Evolutionary conservation across 2,113 vertebrate genomes (phyloP), one percentile per base, ranked within the genome.

Genomic region (Ariopsis seemanni): DNA sequence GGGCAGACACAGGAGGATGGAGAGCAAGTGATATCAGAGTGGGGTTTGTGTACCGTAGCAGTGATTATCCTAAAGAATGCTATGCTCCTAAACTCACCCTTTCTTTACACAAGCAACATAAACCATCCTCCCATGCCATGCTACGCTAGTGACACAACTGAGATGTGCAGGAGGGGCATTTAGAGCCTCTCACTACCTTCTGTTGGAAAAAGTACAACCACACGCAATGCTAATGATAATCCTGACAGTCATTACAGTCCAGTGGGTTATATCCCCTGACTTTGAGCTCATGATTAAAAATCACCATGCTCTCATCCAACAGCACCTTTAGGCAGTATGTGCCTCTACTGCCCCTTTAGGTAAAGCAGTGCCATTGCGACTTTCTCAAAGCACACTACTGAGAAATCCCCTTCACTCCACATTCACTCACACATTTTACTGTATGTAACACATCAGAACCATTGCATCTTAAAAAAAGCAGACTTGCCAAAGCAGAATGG

Each of bases 71-170:
- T 93, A 91, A 94, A 92, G 90, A 91, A 88, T 89, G 86, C 92
- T 91, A 92, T 92, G 52, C 92, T 93, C 91, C 93, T 92, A 91
- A 93, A 93, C 92, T 89, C 87, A 91, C 90, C 91, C 57, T 82
- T 90, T 85, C 86, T 75, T 83, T 17, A 57, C 17, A 20, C 72
- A 57, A 78, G 27, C 60, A 20, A 65, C 52, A 79, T 88, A 78
- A 82, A 85, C 84, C 60, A 88, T 77, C 62, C 81, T 85, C 80
- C 67, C 82, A 82, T 60, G 27, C 34, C 12, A 42, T 60, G 55
- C 50, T 67, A 50, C 12, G 57, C 50, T 84, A 58, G 84, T 57
- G 65, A 65, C 78, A 57, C 27, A 53, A 15, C 74, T 81, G 57
- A 57, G 48, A n/a, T 78, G 50, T 30, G 20, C 69, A 30, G 86